phyloP scores from a whole-genome alignment of 2,113 vertebrate genomes.

The Erinaceus europaeus region DNA sequence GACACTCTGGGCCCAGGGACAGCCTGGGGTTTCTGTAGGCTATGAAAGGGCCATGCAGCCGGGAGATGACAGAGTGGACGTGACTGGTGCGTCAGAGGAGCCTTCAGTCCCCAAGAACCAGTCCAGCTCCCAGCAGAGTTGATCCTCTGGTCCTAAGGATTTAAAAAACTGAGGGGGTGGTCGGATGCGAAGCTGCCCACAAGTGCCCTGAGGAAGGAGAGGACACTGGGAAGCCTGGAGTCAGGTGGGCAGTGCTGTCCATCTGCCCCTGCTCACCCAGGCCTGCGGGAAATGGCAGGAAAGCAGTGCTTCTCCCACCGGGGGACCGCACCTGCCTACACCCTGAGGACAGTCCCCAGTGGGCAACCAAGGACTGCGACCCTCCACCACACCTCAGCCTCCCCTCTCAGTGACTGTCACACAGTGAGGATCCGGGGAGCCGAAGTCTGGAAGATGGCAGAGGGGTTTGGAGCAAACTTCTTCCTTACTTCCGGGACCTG shows the following conservation, averaged over 20 bases:
- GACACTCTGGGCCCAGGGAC: slow-evolving; percentile 34
- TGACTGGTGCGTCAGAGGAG: neutral
- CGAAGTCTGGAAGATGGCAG: slow-evolving; percentile 93
- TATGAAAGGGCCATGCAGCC: slow-evolving; percentile 32
- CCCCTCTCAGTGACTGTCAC: slow-evolving; percentile 74
- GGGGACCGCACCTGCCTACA: neutral
- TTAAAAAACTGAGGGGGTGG: neutral
- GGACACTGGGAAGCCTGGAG: neutral
- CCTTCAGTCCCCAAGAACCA: neutral
- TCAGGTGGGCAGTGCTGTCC: neutral
- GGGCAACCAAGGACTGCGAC: neutral
- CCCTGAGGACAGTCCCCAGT: neutral
- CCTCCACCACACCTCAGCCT: neutral
- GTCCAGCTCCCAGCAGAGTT: neutral
- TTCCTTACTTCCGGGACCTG: slow-evolving; percentile 91
- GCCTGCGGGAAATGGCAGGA: neutral
- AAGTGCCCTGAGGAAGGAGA: neutral
- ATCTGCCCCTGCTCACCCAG: neutral
- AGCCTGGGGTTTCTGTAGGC: neutral
- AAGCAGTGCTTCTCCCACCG: rapidly evolving
- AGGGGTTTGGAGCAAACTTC: slow-evolving; percentile 92
- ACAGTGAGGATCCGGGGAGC: slow-evolving; percentile 89
- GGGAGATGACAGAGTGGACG: neutral
- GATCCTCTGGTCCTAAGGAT: neutral
- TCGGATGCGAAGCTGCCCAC: neutral